Conservation (phyloP, 1,140 invertebrate genomes). For the Mercenaria mercenaria region DNA sequence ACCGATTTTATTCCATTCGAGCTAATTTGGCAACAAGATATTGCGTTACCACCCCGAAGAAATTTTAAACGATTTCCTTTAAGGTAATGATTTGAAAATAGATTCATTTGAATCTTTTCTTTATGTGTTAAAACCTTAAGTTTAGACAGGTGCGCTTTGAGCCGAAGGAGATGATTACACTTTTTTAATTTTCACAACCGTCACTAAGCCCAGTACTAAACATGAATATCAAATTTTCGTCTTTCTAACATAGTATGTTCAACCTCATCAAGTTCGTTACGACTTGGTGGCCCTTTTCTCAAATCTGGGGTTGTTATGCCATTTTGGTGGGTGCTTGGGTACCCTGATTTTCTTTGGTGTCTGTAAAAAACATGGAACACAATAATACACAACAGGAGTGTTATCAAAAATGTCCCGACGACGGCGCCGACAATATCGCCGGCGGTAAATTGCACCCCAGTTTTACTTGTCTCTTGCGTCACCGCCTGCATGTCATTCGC, state of each 20-base stretch:
- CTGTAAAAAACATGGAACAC: constrained; percentile 82
- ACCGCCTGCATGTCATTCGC: constrained; percentile 47
- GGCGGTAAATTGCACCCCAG: constrained; percentile 74
- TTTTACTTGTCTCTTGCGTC: constrained; percentile 32
- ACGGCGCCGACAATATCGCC: constrained; percentile 84
- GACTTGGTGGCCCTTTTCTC: constrained; percentile 54
- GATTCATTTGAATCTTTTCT: background rate
- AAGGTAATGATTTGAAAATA: background rate
- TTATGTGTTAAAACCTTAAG: background rate
- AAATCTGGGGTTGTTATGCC: constrained; percentile 16
- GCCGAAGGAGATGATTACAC: background rate
- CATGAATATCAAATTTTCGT: constrained; percentile 56
- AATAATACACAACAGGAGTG: constrained; percentile 81
- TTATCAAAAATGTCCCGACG: constrained; percentile 84
- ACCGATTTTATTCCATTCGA: constrained; percentile 7
- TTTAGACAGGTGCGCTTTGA: constrained; percentile 41
- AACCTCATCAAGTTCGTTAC: constrained; percentile 58
- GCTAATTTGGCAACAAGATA: constrained; percentile 34
- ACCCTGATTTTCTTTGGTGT: constrained; percentile 63
- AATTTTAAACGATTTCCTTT: constrained; percentile 10
- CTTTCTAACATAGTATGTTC: constrained; percentile 63
- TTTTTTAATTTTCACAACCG: constrained; percentile 24
- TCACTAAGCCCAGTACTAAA: constrained; percentile 4
- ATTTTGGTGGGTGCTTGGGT: constrained; percentile 24
- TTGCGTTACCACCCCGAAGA: constrained; percentile 37